Percentiles rank a stretch among this genome's conserved stretches.
phyloP scores from a whole-genome alignment of 2,113 vertebrate species.

The Galeopterus variegatus region DNA sequence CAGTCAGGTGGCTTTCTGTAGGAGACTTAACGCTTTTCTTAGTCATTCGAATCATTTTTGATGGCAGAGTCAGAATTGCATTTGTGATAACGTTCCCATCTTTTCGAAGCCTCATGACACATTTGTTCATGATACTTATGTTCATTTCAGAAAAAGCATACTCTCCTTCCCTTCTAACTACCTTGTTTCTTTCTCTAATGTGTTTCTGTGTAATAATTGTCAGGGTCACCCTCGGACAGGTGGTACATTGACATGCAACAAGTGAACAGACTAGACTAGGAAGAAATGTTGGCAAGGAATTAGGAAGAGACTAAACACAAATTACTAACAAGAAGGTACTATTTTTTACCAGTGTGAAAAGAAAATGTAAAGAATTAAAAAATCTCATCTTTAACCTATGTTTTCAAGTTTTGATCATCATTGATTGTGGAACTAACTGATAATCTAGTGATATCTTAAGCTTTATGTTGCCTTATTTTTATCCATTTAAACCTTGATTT shows the following conservation, averaged over 20 bases:
- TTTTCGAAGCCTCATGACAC: not conserved
- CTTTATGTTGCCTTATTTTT: not conserved
- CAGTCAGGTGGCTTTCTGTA: not conserved
- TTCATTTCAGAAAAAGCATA: not conserved
- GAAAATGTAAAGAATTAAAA: not conserved
- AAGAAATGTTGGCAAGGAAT: not conserved
- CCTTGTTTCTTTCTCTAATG: not conserved
- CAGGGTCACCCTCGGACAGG: not conserved
- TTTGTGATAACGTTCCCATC: not conserved
- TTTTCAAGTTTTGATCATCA: not conserved
- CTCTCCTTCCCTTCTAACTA: accelerated
- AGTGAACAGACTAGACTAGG: not conserved
- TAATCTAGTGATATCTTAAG: not conserved
- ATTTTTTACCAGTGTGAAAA: not conserved
- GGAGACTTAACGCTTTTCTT: not conserved
- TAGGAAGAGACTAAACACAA: conserved; percentile 26
- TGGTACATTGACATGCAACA: not conserved
- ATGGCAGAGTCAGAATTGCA: not conserved
- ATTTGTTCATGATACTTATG: not conserved
- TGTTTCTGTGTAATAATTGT: not conserved
- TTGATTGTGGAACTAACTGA: not conserved
- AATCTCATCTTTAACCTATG: not conserved
- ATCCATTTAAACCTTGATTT: not conserved
- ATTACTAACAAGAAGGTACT: not conserved
- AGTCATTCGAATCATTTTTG: not conserved